phyloP scores from a whole-genome alignment of 1,140 invertebrate genomes.

The Ptiloglossa arizonensis region DNA sequence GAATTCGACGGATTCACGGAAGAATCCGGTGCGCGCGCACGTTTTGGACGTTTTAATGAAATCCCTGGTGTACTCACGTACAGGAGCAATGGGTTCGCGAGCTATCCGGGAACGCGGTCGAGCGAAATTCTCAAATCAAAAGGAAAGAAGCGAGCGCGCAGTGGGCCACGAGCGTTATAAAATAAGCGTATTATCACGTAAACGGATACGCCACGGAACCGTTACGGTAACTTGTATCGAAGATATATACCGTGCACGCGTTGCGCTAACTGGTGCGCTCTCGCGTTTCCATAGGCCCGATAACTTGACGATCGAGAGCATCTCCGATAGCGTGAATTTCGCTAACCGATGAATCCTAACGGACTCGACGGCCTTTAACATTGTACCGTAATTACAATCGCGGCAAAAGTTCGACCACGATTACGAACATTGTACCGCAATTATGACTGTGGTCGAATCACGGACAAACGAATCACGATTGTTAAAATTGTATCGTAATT shows the following conservation, averaged over 20 bases:
- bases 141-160: slow-evolving; percentile 29
- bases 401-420: too few species aligned
- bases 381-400: too few species aligned
- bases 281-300: neutral
- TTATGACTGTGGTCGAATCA: too few species aligned
- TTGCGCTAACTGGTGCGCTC: slow-evolving; percentile 10
- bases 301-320: neutral
- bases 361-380: too few species aligned
- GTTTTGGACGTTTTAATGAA: too few species aligned
- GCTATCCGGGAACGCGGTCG: neutral
- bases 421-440: too few species aligned
- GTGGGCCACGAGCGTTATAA: slow-evolving; percentile 44
- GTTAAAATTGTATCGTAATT: too few species aligned
- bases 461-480: too few species aligned
- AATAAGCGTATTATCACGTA: slow-evolving; percentile 62
- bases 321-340: neutral
- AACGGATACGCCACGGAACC: slow-evolving; percentile 67
- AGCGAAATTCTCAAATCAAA: slow-evolving; percentile 17
- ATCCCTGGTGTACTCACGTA: too few species aligned
- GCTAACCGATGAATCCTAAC: too few species aligned
- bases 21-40: too few species aligned
- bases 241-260: slow-evolving; percentile 36
- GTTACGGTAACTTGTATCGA: slow-evolving; percentile 60
- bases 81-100: neutral
- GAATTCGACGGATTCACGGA: too few species aligned